Evolutionary conservation across 2,797 vertebrate species (phyloP).

Genomic region (Falco concolor): DNA sequence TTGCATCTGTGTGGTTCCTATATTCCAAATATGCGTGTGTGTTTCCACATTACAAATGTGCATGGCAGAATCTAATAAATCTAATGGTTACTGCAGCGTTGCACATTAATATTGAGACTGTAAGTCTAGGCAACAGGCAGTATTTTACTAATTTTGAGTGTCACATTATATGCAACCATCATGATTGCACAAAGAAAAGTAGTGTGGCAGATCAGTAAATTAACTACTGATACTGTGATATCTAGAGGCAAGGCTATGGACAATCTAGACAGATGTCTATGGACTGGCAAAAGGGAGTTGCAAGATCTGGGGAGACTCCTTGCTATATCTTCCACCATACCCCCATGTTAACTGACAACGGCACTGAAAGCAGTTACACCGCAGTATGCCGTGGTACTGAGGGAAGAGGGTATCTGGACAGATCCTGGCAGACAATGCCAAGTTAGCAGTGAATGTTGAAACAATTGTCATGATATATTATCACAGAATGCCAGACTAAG

Average conservation of each 20-base stretch:
- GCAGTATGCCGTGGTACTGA: background rate
- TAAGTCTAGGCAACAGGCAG: background rate
- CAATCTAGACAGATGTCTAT: background rate
- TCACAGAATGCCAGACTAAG: background rate
- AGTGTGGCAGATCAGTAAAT: background rate
- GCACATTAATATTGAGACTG: background rate
- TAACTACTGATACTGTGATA: background rate
- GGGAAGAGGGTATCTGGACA: background rate
- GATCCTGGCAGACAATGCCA: background rate
- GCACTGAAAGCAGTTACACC: background rate
- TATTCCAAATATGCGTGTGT: background rate
- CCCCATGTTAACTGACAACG: background rate
- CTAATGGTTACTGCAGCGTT: background rate
- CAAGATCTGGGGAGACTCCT: background rate
- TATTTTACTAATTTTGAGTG: background rate
- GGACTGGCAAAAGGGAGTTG: background rate
- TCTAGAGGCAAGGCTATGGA: background rate
- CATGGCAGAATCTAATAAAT: constrained; percentile 8
- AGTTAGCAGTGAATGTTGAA: background rate
- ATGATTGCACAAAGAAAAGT: background rate
- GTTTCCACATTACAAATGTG: constrained; percentile 4
- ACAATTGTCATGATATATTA: background rate
- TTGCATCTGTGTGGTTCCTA: background rate
- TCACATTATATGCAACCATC: background rate
- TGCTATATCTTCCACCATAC: background rate